Evolutionary conservation across 2,113 vertebrate species (phyloP).

Genomic region (Phalacrocorax brasilianus): DNA sequence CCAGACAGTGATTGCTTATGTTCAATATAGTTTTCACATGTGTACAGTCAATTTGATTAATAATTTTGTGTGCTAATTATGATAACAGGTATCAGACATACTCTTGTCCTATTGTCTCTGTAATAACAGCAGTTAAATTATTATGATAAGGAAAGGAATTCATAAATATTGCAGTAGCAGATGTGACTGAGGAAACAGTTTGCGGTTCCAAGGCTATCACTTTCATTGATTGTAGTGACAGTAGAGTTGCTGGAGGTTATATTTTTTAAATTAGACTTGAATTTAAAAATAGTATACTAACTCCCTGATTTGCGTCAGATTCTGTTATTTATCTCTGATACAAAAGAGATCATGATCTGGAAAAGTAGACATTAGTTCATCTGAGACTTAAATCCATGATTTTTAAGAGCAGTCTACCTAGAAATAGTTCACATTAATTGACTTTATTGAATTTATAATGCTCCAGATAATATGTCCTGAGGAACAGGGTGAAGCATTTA

Average conservation of each 20-base stretch:
- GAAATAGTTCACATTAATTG: constrained; percentile 50
- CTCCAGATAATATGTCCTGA: constrained; percentile 1
- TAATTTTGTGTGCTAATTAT: background rate
- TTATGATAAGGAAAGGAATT: background rate
- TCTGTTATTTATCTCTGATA: background rate
- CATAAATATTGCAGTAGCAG: constrained; percentile 19
- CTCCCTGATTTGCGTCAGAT: background rate
- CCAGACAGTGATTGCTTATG: background rate
- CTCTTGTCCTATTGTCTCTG: background rate
- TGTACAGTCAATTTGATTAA: background rate
- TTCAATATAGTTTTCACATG: background rate
- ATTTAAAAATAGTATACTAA: constrained; percentile 27
- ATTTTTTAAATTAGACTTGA: constrained; percentile 17
- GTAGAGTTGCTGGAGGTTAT: constrained; percentile 11
- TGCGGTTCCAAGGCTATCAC: background rate
- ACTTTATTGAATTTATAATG: constrained; percentile 38
- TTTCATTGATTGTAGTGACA: constrained; percentile 19
- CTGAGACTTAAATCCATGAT: background rate
- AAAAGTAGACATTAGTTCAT: background rate
- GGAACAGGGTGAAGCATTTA: constrained; percentile 13
- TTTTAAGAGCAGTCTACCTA: constrained; percentile 8
- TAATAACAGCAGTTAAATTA: background rate
- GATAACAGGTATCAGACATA: background rate
- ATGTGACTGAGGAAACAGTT: background rate
- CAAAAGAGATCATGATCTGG: background rate